Evolutionary conservation across 2,113 vertebrate species (phyloP), one percentile per base, ranked within the genome.

Genomic region (Macaca mulatta): DNA sequence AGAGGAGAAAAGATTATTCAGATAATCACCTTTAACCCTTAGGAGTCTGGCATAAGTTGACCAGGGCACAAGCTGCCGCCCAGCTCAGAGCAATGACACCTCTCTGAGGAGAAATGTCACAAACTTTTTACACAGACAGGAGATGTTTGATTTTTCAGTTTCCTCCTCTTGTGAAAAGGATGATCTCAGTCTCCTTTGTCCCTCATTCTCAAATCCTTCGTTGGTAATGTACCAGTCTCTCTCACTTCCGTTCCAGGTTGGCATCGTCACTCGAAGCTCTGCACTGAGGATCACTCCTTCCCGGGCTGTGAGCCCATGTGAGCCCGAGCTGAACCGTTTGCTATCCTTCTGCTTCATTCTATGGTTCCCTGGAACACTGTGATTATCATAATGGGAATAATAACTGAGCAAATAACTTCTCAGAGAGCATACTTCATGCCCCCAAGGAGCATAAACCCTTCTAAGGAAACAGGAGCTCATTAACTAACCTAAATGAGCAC

Each of bases 401-500:
- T 45, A 72, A 35, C 23, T 74, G 86, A 95, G 89, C 35, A 96
- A 84, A 93, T 70, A 77, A 90, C 83, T 74, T 95, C 70, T 95
- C 69, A 83, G 57, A 96, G 7, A 90, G 43, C 64, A 77, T 74
- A 81, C 30, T 81, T 93, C 35, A 96, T 86, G 57, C 52, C 67
- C 59, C 93, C 55, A 89, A 90, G 69, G 75, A 97, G 11, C 64
- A 91, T 69, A 85, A 94, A 85, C 13, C 18, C 35, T 91, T 93
- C 59, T 74, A 86, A 50, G 74, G 43, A 97, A 95, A 97, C 64
- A 32, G 32, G 48, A 93, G 93, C 67, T 97, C 77, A 45, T 95
- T 97, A 97, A 85, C 45, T 80, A 87, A 23, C 57, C 81, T 82
- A 85, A 79, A 70, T 40, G 38, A 94, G 78, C 90, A 90, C 48